Evolutionary conservation across 2,113 vertebrate genomes (phyloP).

Genomic region (Eurystomus gularis): DNA sequence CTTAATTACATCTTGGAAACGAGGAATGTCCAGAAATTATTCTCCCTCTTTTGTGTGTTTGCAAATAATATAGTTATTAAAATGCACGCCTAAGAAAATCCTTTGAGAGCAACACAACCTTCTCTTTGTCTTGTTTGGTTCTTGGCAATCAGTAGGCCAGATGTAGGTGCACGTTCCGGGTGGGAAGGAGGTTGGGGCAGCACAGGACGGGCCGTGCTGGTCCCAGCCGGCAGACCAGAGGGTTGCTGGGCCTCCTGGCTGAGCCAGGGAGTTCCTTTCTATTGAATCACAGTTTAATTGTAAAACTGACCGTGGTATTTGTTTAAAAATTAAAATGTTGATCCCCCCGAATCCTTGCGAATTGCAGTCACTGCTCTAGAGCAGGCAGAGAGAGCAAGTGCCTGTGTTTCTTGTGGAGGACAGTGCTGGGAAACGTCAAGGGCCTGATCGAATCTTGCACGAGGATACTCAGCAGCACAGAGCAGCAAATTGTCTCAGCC

Average conservation of each 20-base stretch:
- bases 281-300: background rate
- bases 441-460: background rate
- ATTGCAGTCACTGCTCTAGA: background rate
- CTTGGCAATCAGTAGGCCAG: background rate
- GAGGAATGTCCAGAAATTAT: conserved; percentile 40
- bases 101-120: background rate
- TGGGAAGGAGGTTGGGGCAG: background rate
- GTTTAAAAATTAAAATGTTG: background rate
- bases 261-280: background rate
- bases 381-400: background rate
- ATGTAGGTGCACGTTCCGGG: rapidly evolving
- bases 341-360: background rate
- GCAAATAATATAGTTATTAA: conserved; percentile 5
- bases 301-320: background rate
- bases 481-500: background rate
- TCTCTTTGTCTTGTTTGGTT: background rate
- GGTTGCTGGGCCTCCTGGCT: background rate
- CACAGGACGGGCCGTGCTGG: too few species aligned
- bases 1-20: background rate
- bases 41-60: background rate
- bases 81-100: background rate
- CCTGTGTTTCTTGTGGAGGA: background rate
- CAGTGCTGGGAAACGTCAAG: rapidly evolving
- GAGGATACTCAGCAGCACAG: background rate
- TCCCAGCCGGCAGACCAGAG: rapidly evolving